Conservation (phyloP, 2,797 vertebrate genomes). For the Crax fasciolata region DNA sequence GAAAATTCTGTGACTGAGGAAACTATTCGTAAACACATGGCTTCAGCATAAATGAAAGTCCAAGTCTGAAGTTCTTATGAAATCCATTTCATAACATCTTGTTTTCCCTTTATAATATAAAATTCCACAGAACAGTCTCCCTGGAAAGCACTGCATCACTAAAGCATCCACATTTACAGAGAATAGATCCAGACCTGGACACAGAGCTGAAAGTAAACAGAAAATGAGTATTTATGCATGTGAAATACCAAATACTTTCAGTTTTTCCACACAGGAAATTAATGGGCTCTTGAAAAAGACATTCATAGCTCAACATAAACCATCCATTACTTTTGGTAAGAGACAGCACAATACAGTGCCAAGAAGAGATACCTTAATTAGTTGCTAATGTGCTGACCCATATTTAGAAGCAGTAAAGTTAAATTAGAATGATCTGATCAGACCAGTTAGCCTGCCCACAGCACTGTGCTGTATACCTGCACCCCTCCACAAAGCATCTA, state of each 20-base stretch:
- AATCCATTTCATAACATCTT: neutral
- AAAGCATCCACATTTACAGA: neutral
- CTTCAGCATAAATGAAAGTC: neutral
- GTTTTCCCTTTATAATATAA: neutral
- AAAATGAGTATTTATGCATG: neutral
- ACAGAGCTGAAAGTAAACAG: neutral
- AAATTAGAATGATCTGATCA: neutral
- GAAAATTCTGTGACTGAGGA: neutral
- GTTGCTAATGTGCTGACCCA: neutral
- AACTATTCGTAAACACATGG: neutral
- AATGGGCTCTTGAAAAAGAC: neutral
- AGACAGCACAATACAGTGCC: neutral
- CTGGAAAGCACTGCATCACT: neutral
- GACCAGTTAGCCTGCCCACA: neutral
- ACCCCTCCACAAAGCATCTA: neutral
- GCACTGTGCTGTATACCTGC: neutral
- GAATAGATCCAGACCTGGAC: neutral
- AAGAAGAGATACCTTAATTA: neutral
- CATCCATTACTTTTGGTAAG: neutral
- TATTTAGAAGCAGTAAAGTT: neutral
- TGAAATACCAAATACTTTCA: neutral
- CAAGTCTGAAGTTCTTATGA: neutral
- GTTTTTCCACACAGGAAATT: slow-evolving; percentile 4
- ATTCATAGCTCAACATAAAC: neutral
- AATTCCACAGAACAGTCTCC: neutral